Evolutionary conservation across 2,888 invertebrate species (phyloP), one percentile per base, ranked within the genome.

Genomic region (Tanytarsus gracilentus): DNA sequence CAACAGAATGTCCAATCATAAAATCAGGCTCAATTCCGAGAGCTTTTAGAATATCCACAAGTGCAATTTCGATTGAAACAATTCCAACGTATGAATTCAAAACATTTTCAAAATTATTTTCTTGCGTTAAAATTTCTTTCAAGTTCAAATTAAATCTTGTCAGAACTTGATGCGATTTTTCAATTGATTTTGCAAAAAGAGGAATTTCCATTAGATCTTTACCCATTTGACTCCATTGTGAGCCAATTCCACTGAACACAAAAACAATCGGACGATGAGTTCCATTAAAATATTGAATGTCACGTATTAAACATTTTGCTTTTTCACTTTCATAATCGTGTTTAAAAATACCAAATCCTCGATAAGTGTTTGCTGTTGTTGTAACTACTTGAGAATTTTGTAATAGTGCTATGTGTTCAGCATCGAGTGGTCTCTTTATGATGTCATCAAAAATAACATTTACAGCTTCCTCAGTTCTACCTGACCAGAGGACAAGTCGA

Each of bases 201-300:
- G 85, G 83, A 23, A 89, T 75, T 64, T 77, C 74, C 79, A 89
- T 80, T 62, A 90, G 78, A 61, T 81, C 76, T 9, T 77, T 75
- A 21, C 84, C 89, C 86, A 90, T 88, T 61, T 84, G 83, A 14
- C 81, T 74, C 88, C 88, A 89, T 68, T 88, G 87, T 0, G 85
- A 83, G 7, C 88, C 87, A 86, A 91, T 86, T 48, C 90, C 90
- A 39, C 90, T 86, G 75, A 89, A 92, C 56, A 89, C 81, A 69
- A 85, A 89, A 86, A 89, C 91, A 0, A 90, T 75, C 0, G 88
- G 86, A 2, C 83, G 77, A 44, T 75, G 76, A 0, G 75, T 73
- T 1, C 79, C 80, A 0, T 78, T 75, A 70, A 76, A 79, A 69
- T 79, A 78, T 64, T 78, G 73, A 29, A 77, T 69, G 14, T 78